Evolutionary conservation across 2,113 vertebrate species (phyloP).

Genomic region (Pipa parva): DNA sequence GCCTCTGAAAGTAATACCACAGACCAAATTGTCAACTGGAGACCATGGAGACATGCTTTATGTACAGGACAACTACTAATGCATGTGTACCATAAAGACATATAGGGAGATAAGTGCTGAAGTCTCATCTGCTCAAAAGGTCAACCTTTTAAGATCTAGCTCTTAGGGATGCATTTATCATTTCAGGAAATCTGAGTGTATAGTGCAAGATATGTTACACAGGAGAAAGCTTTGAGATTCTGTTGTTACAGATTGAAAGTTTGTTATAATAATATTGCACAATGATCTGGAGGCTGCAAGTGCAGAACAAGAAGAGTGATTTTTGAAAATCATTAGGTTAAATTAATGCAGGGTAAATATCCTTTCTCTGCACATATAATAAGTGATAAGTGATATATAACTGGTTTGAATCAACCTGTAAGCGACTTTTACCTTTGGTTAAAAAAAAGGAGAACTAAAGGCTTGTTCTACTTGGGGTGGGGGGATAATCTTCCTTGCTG

Average conservation of each 20-base stretch:
- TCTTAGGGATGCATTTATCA: not conserved
- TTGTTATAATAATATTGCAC: slow-evolving; percentile 32
- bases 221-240: not conserved
- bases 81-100: not conserved
- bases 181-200: not conserved
- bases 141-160: not conserved
- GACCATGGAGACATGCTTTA: slow-evolving; percentile 9
- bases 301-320: slow-evolving; percentile 44
- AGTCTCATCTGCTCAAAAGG: not conserved
- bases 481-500: no score
- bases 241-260: slow-evolving; percentile 19
- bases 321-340: slow-evolving; percentile 51
- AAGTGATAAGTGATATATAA: no score
- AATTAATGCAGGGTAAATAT: slow-evolving; percentile 26
- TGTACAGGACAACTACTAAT: slow-evolving; percentile 20
- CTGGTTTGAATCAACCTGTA: no score
- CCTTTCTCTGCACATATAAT: not conserved
- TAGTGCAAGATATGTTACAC: slow-evolving; percentile 1
- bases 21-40: not conserved
- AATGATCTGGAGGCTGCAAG: slow-evolving; percentile 34
- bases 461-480: no score
- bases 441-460: no score
- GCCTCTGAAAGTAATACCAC: slow-evolving; percentile 10
- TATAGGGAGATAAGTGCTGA: not conserved
- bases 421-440: no score